Evolutionary conservation across 2,888 invertebrate genomes (phyloP).

Genomic region (Acrocera orbiculus): DNA sequence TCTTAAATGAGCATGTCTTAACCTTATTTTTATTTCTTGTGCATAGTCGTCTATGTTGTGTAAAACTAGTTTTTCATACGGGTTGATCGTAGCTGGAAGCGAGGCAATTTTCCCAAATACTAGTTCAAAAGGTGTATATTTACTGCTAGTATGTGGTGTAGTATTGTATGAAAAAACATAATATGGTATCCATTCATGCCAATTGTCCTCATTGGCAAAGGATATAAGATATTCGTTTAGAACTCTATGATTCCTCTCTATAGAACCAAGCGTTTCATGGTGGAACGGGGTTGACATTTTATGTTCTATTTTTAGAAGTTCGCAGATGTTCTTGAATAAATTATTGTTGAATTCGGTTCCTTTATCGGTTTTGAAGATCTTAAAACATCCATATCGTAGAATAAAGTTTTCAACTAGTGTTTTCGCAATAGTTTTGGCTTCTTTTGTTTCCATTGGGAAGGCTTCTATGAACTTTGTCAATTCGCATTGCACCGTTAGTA

Average conservation of each 20-base stretch:
- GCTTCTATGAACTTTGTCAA: slow-evolving; percentile 4
- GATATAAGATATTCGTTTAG: background rate
- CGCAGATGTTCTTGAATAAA: slow-evolving; percentile 1
- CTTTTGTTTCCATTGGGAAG: slow-evolving; percentile 1
- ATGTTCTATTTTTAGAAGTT: slow-evolving; percentile 3
- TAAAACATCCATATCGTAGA: slow-evolving; percentile 1
- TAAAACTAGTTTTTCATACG: too few relatives aligned
- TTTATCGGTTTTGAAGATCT: slow-evolving; percentile 3
- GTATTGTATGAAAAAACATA: slow-evolving; percentile 7
- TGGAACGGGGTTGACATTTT: slow-evolving; percentile 3
- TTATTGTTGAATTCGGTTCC: slow-evolving; percentile 4
- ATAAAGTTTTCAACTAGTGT: background rate
- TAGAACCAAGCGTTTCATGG: slow-evolving; percentile 4
- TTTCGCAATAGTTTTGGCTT: background rate
- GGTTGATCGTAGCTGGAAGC: too few relatives aligned
- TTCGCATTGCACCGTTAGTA: slow-evolving; percentile 3
- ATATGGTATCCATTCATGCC: slow-evolving; percentile 4
- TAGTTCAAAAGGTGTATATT: slow-evolving; percentile 9
- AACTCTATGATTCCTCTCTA: slow-evolving; percentile 2
- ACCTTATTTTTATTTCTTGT: too few relatives aligned
- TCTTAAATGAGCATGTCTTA: background rate
- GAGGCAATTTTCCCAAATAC: slow-evolving; percentile 5
- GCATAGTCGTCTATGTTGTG: too few relatives aligned
- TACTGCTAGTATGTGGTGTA: slow-evolving; percentile 4
- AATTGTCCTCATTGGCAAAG: too few relatives aligned